A percentile compares a stretch with the other conserved stretches of the same genome.
phyloP scores from a whole-genome alignment of 2,113 vertebrate species.

The Megaleporinus macrocephalus region DNA sequence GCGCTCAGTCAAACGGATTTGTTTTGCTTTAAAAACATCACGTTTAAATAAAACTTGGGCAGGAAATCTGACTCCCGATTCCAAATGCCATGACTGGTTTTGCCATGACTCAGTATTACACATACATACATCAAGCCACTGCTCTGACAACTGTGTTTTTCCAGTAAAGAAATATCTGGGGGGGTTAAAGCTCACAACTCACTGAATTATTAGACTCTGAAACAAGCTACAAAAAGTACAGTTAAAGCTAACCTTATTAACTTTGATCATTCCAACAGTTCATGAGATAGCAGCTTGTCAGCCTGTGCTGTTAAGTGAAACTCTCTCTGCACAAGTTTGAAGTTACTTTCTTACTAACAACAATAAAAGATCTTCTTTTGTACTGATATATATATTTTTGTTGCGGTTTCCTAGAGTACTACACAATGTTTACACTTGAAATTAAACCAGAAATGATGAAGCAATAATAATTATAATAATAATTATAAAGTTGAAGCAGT shows the following conservation, averaged over 20 bases:
- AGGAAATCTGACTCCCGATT: background rate
- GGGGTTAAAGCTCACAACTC: background rate
- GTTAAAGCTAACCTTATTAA: background rate
- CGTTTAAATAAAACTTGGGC: slow-evolving; percentile 9
- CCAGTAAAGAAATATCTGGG: slow-evolving; percentile 2
- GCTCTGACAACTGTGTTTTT: background rate
- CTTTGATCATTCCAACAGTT: background rate
- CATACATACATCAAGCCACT: background rate
- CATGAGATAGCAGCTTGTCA: background rate
- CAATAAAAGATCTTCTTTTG: background rate
- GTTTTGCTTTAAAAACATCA: slow-evolving; percentile 11
- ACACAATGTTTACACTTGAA: too few relatives aligned
- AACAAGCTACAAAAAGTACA: slow-evolving; percentile 12
- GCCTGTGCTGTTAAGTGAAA: background rate
- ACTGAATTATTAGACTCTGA: background rate
- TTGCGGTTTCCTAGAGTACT: background rate
- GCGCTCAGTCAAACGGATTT: background rate
- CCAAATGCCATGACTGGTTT: slow-evolving; percentile 15
- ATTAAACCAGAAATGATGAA: background rate
- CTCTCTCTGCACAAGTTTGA: background rate
- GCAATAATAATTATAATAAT: background rate
- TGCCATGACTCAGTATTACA: slow-evolving; percentile 9
- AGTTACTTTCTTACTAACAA: background rate
- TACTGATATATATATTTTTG: background rate
- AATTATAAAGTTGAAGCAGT: too few relatives aligned